These are phyloP conservation scores for Sarcophaga peregrina DNA, from an alignment of 1,140 invertebrate genomes.

Conservation along the genomic window DNA sequence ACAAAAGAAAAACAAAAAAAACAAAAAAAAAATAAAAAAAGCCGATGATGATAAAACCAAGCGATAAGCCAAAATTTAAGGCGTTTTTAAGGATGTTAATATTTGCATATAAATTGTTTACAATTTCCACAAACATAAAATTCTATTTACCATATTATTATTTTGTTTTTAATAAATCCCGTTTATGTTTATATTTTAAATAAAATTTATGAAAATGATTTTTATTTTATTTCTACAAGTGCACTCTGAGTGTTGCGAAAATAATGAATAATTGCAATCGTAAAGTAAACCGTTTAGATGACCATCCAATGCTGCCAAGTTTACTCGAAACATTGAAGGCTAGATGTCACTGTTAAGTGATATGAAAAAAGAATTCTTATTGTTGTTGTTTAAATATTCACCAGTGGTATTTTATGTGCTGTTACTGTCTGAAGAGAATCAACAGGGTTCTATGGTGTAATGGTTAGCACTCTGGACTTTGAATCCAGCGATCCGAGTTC, in stretches of 20 bases:
- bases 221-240: conserved; percentile 5
- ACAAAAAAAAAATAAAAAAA: conserved; percentile 9
- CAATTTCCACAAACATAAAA: neutral
- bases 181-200: neutral
- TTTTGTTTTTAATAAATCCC: neutral
- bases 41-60: conserved; percentile 24
- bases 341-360: too few species aligned
- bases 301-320: too few species aligned
- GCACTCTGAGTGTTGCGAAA: neutral
- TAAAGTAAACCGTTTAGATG: too few species aligned
- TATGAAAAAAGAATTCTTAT: too few species aligned
- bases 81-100: neutral
- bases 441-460: conserved; percentile 70
- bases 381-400: too few species aligned
- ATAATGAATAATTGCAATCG: too few species aligned
- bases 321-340: too few species aligned
- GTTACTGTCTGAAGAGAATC: neutral
- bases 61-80: neutral
- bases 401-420: neutral
- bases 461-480: conserved; percentile 83
- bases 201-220: neutral
- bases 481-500: conserved; percentile 82
- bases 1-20: conserved; percentile 4
- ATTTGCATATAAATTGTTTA: neutral
- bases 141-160: neutral